Evolutionary conservation across 2,113 vertebrate genomes (phyloP), one percentile per base, ranked within the genome.

Genomic region (Promerops cafer): DNA sequence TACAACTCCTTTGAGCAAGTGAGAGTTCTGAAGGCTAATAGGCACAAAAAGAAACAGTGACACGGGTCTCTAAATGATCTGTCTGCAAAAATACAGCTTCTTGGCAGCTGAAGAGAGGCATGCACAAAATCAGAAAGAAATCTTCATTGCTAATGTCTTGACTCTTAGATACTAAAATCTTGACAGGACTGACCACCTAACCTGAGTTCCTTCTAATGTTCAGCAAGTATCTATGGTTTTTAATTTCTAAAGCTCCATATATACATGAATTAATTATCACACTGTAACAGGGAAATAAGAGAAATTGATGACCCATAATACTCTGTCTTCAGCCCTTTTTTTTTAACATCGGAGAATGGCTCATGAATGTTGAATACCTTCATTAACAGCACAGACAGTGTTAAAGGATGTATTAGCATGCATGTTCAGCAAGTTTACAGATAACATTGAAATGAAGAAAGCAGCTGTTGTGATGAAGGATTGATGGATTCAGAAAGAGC

Each of bases 301-400:
- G 72, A 94, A 94, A 95, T 12, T 63, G 83, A 91, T 92, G 80
- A 81, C 21, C 56, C 49, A 31, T 39, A 90, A 87, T 59, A 76
- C 7, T 70, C 13, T 72, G 37, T 44, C 84, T 79, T 91, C 72
- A 87, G 47, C 12, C 8, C n/a, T 83, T 84, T 80, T 47, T 82
- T 82, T 70, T 88, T 13, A 71, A 45, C 54, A 22, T 15, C 86
- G 70, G 12, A 91, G 40, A 94, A 78, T 26, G 93, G 44, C 65
- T 94, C 72, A 79, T 89, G 74, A 87, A 84, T 76, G 19, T 68
- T 97, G 81, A 82, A 87, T 59, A 26, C 11, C n/a, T 94, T 95
- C 78, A 89, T 93, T 89, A 94, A 39, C 33, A 54, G 47, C 35
- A 57, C 17, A 13, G 57, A 63, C 49, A 44, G 22, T 18, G 31